Percentiles rank a stretch among this genome's conserved stretches.
Evolutionary conservation across 2,113 vertebrate species (phyloP).

Genomic region (Sturnira hondurensis): DNA sequence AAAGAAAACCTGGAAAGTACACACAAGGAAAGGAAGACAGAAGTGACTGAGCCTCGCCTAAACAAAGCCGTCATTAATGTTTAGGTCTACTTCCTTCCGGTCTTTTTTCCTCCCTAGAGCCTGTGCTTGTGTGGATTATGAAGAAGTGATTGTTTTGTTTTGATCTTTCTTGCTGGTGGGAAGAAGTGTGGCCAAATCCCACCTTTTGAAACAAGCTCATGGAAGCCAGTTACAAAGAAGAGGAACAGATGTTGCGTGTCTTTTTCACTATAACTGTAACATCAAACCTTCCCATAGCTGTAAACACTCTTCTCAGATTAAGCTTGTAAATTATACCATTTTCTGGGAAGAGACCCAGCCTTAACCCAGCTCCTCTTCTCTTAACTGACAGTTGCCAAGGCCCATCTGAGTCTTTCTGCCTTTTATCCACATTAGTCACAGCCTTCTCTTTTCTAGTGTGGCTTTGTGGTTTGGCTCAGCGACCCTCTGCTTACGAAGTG

Average conservation of each 20-base stretch:
- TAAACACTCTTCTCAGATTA: constrained; percentile 46
- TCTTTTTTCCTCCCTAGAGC: neutral
- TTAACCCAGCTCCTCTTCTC: constrained; percentile 25
- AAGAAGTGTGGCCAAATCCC: constrained; percentile 4
- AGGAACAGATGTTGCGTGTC: constrained; percentile 40
- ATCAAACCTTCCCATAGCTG: constrained; percentile 36
- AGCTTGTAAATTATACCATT: constrained; percentile 42
- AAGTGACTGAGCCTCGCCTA: neutral
- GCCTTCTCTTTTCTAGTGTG: neutral
- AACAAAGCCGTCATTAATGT: neutral
- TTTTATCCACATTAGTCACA: constrained; percentile 42
- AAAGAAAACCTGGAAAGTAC: neutral
- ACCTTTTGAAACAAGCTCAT: constrained; percentile 9
- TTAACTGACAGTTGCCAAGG: neutral
- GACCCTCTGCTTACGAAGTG: neutral
- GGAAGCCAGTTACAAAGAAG: neutral
- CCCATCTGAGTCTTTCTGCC: neutral
- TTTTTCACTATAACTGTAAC: neutral
- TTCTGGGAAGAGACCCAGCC: constrained; percentile 48
- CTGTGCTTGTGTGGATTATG: neutral
- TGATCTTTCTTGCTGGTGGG: neutral
- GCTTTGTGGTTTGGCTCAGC: constrained; percentile 43
- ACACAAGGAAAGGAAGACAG: neutral
- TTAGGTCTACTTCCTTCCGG: neutral
- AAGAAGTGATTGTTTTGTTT: neutral